Evolutionary conservation across 1,140 invertebrate genomes (phyloP).

Genomic region (Oreohelix idahoensis): DNA sequence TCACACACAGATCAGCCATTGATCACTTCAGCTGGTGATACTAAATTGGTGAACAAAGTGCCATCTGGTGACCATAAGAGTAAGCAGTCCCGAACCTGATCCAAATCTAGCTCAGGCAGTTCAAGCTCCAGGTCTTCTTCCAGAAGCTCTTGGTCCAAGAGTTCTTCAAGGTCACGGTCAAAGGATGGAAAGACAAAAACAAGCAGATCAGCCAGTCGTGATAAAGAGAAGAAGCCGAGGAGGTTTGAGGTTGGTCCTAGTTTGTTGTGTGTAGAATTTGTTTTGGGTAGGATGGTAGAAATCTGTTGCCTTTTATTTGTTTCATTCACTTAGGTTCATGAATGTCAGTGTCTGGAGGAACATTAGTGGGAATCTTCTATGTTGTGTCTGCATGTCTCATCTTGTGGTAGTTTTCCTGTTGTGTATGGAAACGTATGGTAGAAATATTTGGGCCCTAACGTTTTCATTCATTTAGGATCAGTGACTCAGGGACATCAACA

Average conservation of each 20-base stretch:
- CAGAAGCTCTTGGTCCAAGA: slow-evolving; percentile 42
- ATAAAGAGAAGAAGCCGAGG: slow-evolving; percentile 47
- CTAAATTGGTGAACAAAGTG: neutral
- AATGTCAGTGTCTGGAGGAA: too few species aligned
- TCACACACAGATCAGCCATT: too few species aligned
- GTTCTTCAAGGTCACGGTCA: slow-evolving; percentile 42
- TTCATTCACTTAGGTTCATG: too few species aligned
- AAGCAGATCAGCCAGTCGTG: slow-evolving; percentile 18
- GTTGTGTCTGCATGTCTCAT: too few species aligned
- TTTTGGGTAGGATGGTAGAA: too few species aligned
- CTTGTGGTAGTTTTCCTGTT: too few species aligned
- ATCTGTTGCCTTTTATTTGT: too few species aligned
- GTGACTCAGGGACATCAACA: too few species aligned
- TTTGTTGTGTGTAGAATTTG: neutral
- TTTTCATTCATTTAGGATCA: too few species aligned
- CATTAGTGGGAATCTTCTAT: too few species aligned
- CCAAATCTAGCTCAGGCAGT: slow-evolving; percentile 48
- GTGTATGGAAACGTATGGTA: too few species aligned
- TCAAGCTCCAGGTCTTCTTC: slow-evolving; percentile 27
- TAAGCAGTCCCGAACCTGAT: neutral
- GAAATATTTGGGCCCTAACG: too few species aligned
- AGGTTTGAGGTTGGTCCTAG: slow-evolving; percentile 51
- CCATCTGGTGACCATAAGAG: neutral
- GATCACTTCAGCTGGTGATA: neutral
- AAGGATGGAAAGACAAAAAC: slow-evolving; percentile 27